These are phyloP conservation scores for Odontocolon sp. DNA, from an alignment of 2,888 invertebrate genomes.

Conservation along the genomic window DNA sequence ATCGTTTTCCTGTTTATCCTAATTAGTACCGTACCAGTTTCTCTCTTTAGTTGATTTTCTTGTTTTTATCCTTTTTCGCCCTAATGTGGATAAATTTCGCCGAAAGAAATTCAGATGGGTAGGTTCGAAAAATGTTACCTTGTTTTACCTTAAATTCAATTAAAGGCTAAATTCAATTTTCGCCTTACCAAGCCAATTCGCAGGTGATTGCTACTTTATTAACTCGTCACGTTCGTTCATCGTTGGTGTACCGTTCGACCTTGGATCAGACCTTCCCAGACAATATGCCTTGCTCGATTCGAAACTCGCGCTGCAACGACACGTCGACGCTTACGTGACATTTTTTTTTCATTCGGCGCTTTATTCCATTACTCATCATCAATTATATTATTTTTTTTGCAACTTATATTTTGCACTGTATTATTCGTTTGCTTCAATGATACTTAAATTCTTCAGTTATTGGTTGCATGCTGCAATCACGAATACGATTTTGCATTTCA, in stretches of 20 bases:
- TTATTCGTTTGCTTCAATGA: neutral
- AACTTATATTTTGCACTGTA: neutral
- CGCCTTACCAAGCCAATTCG: neutral
- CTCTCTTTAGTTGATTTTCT: no score
- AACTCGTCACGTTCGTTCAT: constrained; percentile 34
- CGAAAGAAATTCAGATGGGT: no score
- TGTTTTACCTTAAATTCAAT: no score
- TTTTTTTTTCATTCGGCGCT: constrained; percentile 1
- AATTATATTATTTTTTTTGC: neutral
- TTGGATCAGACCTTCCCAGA: constrained; percentile 7
- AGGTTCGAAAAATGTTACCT: no score
- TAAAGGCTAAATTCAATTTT: neutral
- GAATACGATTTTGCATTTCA: no score
- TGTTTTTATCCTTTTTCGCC: no score
- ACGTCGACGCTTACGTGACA: constrained; percentile 28
- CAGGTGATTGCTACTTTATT: constrained; percentile 4
- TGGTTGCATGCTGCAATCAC: no score
- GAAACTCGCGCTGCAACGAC: constrained; percentile 19
- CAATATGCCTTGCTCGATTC: constrained; percentile 14
- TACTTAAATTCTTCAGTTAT: no score
- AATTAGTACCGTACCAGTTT: no score
- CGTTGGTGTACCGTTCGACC: constrained; percentile 20
- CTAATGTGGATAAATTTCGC: no score
- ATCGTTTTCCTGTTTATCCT: no score
- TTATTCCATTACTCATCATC: constrained; percentile 14